phyloP scores from a whole-genome alignment of 2,888 invertebrate species.

The Timema podura region DNA sequence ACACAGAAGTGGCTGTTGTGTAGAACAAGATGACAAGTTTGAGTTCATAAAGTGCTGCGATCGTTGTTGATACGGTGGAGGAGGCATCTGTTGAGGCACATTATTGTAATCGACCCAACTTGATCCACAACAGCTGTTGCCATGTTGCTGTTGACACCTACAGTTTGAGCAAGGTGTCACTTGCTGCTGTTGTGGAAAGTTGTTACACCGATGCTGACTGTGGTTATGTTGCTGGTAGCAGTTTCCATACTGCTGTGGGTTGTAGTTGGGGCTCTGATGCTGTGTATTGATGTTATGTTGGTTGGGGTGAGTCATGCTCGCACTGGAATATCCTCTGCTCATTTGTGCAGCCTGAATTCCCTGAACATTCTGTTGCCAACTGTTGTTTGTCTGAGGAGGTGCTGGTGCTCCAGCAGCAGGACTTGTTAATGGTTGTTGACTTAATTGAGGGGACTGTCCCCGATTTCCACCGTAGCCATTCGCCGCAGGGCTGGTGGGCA shows the following conservation, averaged over 20 bases:
- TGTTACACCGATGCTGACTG: constrained; percentile 7
- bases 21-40: too few relatives aligned
- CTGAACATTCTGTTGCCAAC: constrained; percentile 21
- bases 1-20: too few relatives aligned
- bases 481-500: constrained; percentile 28
- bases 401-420: constrained; percentile 38
- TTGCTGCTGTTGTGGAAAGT: constrained; percentile 16
- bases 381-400: constrained; percentile 26
- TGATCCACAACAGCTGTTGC: background rate
- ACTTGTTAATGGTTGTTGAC: constrained; percentile 34
- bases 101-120: constrained; percentile 20
- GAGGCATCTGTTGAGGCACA: constrained; percentile 16
- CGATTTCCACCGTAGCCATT: constrained; percentile 19
- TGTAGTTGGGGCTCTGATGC: background rate
- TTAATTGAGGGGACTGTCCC: constrained; percentile 9
- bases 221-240: background rate
- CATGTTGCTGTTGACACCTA: constrained; percentile 14
- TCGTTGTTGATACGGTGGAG: constrained; percentile 24
- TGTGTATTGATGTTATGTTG: constrained; percentile 35
- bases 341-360: constrained; percentile 28
- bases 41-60: constrained; percentile 35
- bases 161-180: constrained; percentile 14
- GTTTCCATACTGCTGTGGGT: background rate
- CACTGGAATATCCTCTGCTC: constrained; percentile 11
- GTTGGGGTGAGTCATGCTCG: background rate